phyloP scores from a whole-genome alignment of 2,888 invertebrate species.

The Drosophila kanekoi region DNA sequence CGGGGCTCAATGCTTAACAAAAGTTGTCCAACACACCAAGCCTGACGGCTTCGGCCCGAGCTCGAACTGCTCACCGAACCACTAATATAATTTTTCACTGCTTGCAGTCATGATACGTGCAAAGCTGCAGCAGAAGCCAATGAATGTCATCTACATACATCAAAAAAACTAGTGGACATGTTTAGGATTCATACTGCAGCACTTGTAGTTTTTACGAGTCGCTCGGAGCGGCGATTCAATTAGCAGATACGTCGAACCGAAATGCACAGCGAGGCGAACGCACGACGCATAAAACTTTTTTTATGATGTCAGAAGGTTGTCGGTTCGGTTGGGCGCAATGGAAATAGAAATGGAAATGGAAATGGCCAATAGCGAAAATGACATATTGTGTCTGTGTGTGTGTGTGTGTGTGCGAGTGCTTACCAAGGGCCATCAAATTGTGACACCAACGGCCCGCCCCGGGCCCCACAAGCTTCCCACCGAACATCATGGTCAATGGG shows the following conservation, averaged over 20 bases:
- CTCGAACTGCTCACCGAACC: not conserved
- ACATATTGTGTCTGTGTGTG: conserved; percentile 39
- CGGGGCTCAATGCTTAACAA: too few relatives aligned
- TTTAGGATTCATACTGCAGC: conserved; percentile 8
- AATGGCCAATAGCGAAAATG: conserved; percentile 47
- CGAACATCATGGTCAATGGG: conserved; percentile 9
- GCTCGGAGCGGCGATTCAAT: conserved; percentile 54
- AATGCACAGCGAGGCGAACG: conserved; percentile 28
- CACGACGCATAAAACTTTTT: conserved; percentile 48
- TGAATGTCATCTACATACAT: conserved; percentile 22
- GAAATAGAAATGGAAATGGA: conserved; percentile 46
- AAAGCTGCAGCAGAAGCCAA: not conserved
- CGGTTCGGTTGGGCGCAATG: conserved; percentile 21
- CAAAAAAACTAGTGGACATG: not conserved
- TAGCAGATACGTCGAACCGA: conserved; percentile 53
- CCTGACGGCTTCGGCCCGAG: not conserved
- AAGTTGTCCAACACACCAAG: too few relatives aligned
- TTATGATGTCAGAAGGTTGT: conserved; percentile 51
- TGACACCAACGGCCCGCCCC: not conserved
- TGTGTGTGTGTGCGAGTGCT: not conserved
- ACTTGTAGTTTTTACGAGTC: conserved; percentile 29
- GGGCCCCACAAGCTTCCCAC: too few relatives aligned
- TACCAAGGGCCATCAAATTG: conserved; percentile 19
- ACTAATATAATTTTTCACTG: not conserved
- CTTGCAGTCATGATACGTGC: not conserved